phyloP scores from a whole-genome alignment of 2,797 vertebrate genomes.

The Crenichthys baileyi region DNA sequence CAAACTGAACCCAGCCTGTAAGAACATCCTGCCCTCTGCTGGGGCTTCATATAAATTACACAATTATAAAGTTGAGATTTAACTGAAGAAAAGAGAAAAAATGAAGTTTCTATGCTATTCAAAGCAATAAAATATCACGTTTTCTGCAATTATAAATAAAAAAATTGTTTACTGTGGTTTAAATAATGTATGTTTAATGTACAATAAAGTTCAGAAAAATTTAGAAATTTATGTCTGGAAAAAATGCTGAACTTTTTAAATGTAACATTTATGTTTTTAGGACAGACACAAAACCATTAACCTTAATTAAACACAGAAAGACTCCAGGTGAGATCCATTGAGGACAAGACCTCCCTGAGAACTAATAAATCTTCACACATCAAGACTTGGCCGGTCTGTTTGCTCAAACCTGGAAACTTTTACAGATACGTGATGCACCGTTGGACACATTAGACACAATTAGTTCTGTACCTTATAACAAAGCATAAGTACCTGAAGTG shows the following conservation, averaged over 20 bases:
- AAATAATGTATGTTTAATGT: neutral
- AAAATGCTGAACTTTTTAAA: neutral
- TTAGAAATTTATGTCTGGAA: neutral
- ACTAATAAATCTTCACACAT: too few relatives aligned
- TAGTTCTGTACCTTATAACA: too few relatives aligned
- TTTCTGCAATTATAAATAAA: neutral
- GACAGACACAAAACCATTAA: too few relatives aligned
- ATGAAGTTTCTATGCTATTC: neutral
- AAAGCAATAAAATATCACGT: neutral
- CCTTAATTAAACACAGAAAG: too few relatives aligned
- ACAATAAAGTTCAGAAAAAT: neutral
- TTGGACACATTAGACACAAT: too few relatives aligned
- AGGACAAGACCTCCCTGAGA: too few relatives aligned
- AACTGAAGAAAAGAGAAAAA: neutral
- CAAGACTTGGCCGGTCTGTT: too few relatives aligned
- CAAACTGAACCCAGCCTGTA: neutral
- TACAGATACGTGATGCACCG: too few relatives aligned
- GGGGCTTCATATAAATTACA: constrained; percentile 31
- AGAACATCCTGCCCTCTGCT: constrained; percentile 63
- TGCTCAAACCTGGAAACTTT: too few relatives aligned
- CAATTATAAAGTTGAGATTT: neutral
- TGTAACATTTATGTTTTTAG: neutral
- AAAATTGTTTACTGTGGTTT: neutral
- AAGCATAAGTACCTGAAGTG: too few relatives aligned
- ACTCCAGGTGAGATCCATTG: too few relatives aligned